Conservation (phyloP, 2,797 vertebrate species). For the Micrastur ruficollis region DNA sequence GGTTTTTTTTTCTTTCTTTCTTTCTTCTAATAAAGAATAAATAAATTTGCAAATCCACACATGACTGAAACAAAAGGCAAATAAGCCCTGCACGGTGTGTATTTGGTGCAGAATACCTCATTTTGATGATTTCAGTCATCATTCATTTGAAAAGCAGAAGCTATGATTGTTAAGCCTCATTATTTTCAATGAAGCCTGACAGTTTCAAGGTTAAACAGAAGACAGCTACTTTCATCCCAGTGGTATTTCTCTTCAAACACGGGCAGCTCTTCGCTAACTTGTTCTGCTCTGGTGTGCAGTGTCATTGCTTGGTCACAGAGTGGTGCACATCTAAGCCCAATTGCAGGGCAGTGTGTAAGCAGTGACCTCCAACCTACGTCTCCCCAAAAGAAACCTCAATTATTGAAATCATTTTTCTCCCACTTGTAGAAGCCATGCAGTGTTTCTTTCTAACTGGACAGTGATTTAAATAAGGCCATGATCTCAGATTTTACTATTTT, state of each 20-base stretch:
- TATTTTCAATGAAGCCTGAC: conserved; percentile 74
- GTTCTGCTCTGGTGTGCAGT: not conserved
- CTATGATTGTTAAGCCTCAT: conserved; percentile 69
- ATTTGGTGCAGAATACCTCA: conserved; percentile 27
- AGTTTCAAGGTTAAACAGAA: conserved; percentile 71
- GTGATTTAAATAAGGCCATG: not conserved
- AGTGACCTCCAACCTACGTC: not conserved
- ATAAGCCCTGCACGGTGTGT: not conserved
- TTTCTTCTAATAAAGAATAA: conserved; percentile 3
- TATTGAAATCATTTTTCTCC: not conserved
- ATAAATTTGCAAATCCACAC: conserved; percentile 9
- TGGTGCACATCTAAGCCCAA: not conserved
- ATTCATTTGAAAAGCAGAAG: conserved; percentile 57
- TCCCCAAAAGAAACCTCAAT: not conserved
- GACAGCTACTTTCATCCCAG: conserved; percentile 72
- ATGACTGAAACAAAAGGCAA: conserved; percentile 47
- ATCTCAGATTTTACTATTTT: not conserved
- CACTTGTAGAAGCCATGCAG: not conserved
- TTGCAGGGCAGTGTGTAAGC: not conserved
- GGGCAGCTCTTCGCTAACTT: not conserved
- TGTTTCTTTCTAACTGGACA: not conserved
- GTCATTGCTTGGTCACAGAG: conserved; percentile 40
- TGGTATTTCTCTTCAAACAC: conserved; percentile 62
- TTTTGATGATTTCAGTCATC: conserved; percentile 62
- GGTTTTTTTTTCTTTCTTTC: not conserved